Evolutionary conservation across 2,797 vertebrate species (phyloP).

Genomic region (Zonotrichia albicollis): DNA sequence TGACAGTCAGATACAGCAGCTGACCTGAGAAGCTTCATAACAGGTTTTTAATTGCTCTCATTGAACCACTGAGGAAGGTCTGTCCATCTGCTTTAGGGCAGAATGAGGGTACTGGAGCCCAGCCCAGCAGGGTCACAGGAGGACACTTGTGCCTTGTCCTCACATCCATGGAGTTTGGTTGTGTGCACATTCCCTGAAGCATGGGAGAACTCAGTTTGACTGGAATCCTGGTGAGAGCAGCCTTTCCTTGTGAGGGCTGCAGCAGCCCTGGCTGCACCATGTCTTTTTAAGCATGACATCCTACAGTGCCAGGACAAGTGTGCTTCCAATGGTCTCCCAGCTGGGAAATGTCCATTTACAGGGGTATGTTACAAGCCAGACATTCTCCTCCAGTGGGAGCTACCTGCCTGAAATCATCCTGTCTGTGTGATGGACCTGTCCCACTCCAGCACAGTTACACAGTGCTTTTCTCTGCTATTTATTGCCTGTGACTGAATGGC

Average conservation of each 20-base stretch:
- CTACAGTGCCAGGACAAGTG: background rate
- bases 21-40: background rate
- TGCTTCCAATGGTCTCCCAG: background rate
- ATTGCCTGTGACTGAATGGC: background rate
- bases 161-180: background rate
- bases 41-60: background rate
- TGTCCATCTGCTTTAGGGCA: background rate
- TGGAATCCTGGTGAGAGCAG: conserved; percentile 14
- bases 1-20: background rate
- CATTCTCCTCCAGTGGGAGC: background rate
- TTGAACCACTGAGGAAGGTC: background rate
- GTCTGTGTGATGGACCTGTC: background rate
- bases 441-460: background rate
- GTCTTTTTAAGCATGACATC: background rate
- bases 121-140: background rate
- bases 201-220: background rate
- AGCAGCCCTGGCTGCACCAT: background rate
- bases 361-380: background rate
- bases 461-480: background rate
- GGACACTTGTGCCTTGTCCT: background rate
- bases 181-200: background rate
- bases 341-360: background rate
- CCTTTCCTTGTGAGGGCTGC: background rate
- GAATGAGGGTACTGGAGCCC: background rate
- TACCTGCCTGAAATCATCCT: background rate